A percentile compares a stretch with the other conserved stretches of the same genome.
Conservation (phyloP, 2,113 vertebrate species). For the Hyperoodon ampullatus region DNA sequence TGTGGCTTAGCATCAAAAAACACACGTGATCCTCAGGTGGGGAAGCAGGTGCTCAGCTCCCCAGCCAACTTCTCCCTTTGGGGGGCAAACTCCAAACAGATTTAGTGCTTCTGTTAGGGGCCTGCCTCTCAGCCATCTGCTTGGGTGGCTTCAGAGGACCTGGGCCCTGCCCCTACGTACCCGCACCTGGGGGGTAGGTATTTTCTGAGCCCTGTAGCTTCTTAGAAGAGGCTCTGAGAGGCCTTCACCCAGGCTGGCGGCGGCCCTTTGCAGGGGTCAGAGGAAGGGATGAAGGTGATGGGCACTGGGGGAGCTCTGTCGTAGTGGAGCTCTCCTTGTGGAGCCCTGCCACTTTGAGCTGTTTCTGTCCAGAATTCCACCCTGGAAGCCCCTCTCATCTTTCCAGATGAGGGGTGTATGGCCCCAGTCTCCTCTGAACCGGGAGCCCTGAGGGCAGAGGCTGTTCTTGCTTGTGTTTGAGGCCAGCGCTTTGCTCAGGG, state of each 20-base stretch:
- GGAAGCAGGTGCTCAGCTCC: not conserved
- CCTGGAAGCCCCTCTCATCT: not conserved
- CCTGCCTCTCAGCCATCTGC: not conserved
- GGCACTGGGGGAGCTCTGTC: not conserved
- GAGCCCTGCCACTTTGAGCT: not conserved
- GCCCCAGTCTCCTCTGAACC: not conserved
- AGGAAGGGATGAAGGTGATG: not conserved
- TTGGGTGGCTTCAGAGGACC: not conserved
- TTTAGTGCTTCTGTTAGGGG: not conserved
- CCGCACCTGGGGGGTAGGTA: rapidly evolving
- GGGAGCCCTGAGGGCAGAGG: not conserved
- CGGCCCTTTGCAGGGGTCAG: not conserved
- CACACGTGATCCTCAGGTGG: not conserved
- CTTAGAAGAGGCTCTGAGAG: not conserved
- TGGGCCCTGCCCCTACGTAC: not conserved
- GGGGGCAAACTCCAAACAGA: not conserved
- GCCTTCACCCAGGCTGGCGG: not conserved
- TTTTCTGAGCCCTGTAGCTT: not conserved
- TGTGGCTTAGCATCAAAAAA: not conserved
- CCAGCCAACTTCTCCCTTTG: not conserved
- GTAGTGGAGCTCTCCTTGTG: not conserved
- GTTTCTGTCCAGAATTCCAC: not conserved
- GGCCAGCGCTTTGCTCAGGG: not conserved
- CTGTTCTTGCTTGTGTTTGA: not conserved
- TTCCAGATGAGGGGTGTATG: not conserved